Percentiles rank a stretch among this genome's conserved stretches.
Conservation (phyloP, 2,113 vertebrate genomes). For the Mormyrus lacerda region DNA sequence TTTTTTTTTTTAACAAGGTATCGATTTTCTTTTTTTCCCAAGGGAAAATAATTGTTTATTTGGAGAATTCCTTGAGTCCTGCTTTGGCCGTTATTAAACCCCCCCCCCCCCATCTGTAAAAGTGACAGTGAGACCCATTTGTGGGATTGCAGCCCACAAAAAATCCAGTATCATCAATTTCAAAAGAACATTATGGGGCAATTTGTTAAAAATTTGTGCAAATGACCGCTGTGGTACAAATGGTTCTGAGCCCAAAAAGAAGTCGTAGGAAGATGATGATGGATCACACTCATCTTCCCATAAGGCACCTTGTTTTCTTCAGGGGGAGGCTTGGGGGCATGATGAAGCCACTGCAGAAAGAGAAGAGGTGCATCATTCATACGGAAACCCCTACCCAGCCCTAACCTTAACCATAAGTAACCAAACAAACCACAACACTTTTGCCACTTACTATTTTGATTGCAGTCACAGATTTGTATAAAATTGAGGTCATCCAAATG, state of each 20-base stretch:
- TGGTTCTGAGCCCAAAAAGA: conserved; percentile 28
- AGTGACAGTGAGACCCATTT: neutral
- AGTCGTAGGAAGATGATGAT: conserved; percentile 29
- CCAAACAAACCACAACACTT: no score
- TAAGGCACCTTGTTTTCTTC: conserved; percentile 28
- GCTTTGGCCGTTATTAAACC: no score
- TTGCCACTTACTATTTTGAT: no score
- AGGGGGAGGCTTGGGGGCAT: neutral
- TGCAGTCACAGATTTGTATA: no score
- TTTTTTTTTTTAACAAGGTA: neutral
- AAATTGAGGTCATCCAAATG: no score
- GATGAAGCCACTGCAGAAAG: conserved; percentile 21
- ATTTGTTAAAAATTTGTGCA: conserved; percentile 32
- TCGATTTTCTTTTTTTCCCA: neutral
- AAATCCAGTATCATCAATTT: neutral
- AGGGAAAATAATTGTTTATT: neutral
- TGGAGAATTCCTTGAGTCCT: neutral
- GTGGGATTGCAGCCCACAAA: neutral
- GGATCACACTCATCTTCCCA: conserved; percentile 27
- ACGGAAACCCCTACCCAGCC: neutral
- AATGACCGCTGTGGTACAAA: conserved; percentile 40
- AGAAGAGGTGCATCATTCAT: conserved; percentile 28
- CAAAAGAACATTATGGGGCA: conserved; percentile 28
- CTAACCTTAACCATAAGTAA: no score
- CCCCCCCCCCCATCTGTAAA: neutral